Conservation (phyloP, 2,888 invertebrate genomes). For the Tyria jacobaeae region DNA sequence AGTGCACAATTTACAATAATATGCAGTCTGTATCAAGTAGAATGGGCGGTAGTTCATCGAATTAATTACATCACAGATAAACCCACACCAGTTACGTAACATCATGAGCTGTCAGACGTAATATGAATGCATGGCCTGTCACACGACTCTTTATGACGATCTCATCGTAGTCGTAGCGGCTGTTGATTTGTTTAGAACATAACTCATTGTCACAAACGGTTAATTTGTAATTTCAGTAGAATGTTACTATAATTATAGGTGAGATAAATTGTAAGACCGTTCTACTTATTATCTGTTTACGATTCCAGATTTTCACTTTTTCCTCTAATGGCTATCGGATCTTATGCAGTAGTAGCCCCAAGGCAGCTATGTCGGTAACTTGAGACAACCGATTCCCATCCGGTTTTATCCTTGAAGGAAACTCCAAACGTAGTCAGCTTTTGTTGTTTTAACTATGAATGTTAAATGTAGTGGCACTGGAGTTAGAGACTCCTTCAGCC, state of each 20-base stretch:
- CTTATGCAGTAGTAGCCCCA: no score
- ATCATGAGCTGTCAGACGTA: conserved; percentile 12
- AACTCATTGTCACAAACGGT: neutral
- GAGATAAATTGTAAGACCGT: neutral
- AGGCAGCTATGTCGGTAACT: no score
- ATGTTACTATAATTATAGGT: neutral
- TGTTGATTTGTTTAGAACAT: neutral
- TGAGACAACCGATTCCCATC: no score
- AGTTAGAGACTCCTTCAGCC: no score
- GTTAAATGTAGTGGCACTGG: no score
- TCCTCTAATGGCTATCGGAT: no score
- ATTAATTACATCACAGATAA: conserved; percentile 9
- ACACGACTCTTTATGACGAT: neutral
- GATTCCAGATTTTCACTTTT: no score
- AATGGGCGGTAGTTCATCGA: neutral
- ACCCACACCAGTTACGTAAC: conserved; percentile 9
- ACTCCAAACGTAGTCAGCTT: no score
- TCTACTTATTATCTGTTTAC: no score
- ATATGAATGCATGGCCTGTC: conserved; percentile 6
- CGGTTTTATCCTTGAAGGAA: no score
- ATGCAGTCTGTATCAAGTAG: neutral
- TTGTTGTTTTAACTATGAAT: no score
- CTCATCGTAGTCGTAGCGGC: conserved; percentile 3
- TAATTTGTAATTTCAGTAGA: neutral
- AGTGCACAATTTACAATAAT: neutral